Evolutionary conservation across 2,113 vertebrate genomes (phyloP), one percentile per base, ranked within the genome.

Genomic region (Tetrax tetrax): DNA sequence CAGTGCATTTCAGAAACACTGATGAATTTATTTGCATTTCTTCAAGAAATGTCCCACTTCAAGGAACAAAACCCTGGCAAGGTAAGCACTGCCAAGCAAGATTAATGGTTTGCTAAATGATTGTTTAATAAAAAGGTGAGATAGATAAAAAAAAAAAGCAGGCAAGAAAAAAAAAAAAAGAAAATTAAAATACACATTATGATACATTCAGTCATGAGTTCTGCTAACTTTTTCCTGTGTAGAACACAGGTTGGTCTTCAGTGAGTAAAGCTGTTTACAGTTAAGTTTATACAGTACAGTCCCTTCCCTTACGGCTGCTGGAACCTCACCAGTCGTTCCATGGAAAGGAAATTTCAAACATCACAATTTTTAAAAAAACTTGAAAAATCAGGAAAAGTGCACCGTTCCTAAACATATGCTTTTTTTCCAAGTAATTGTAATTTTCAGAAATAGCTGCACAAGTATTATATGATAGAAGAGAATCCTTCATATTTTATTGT

Each of bases 41-140:
- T 99, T 80, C 98, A 99, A 97, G 99, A 99, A 98, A 99, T 99
- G 63, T 99, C 99, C 38, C 98, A 98, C 83, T 99, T 99, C 94
- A 99, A 99, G 96, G 99, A 99, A 96, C 99, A 99, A 95, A 99
- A 99, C 94, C 99, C 99, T 18, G 99, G 99, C 88, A 99, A 99
- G 99, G 99, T 99, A 98, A 98, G 96, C 96, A 33, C 65, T 81
- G 27, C 15, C 27, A 27, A 29, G 5, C 14, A 65, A 65, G 35
- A 37, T 24, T 45, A 89, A 57, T 10, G 50, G 19, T 43, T 89
- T 7, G 3, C 18, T 86, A n/a, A n/a, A n/a, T n/a, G n/a, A 24
- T 9, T 35, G 38, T 87, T 85, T 68, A 38, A 65, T 90, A 17
- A 68, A 82, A 64, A 76, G 6, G 9, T 64, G 33, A 82, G 19